phyloP scores from a whole-genome alignment of 2,888 invertebrate genomes.

The Hemaris fuciformis region DNA sequence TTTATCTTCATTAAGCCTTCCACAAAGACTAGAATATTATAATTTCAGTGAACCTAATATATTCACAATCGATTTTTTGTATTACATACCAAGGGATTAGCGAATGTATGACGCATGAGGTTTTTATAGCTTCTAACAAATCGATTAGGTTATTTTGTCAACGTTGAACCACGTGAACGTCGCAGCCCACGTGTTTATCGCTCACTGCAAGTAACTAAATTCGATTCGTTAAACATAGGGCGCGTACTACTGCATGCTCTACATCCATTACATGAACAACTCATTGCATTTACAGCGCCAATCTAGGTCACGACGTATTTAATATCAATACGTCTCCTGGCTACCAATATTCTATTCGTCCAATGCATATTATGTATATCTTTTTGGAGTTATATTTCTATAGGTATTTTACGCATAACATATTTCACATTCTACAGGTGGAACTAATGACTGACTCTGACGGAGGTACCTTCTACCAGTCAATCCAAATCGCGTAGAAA shows the following conservation, averaged over 20 bases:
- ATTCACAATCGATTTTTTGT: not conserved
- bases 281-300: not conserved
- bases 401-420: too few species aligned
- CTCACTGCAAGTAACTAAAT: not conserved
- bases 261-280: not conserved
- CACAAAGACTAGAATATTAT: too few species aligned
- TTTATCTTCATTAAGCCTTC: too few species aligned
- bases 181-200: not conserved
- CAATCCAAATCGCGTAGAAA: too few species aligned
- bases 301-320: not conserved
- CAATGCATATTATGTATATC: not conserved
- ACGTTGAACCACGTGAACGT: not conserved
- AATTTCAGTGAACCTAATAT: too few species aligned
- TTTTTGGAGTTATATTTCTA: not conserved
- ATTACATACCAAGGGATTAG: too few species aligned
- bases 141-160: conserved; percentile 1
- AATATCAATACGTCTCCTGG: not conserved
- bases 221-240: not conserved
- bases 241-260: not conserved
- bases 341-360: not conserved
- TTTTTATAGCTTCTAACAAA: not conserved
- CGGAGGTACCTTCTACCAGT: too few species aligned
- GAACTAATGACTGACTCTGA: too few species aligned
- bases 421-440: too few species aligned
- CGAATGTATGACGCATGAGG: not conserved